A percentile compares a stretch with the other conserved stretches of the same genome.
phyloP scores from a whole-genome alignment of 1,140 invertebrate genomes.

The Octopus sinensis region DNA sequence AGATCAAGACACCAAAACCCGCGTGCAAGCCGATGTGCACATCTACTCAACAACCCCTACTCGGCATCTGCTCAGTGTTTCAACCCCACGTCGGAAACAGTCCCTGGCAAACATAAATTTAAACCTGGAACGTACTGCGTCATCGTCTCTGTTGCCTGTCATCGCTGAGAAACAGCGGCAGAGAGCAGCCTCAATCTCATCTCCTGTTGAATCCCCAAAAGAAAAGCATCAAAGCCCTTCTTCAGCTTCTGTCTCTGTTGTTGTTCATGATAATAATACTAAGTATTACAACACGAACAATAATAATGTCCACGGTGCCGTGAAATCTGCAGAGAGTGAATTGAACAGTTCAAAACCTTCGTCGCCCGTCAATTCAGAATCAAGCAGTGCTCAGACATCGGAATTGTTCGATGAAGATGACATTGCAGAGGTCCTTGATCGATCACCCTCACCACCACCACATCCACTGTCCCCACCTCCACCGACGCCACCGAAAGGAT shows the following conservation, averaged over 20 bases:
- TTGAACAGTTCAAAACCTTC: neutral
- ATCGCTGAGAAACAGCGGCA: too few species aligned
- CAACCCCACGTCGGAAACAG: neutral
- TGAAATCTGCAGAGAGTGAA: neutral
- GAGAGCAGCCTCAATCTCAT: too few species aligned
- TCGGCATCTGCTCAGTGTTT: neutral
- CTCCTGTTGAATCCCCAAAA: too few species aligned
- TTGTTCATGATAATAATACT: too few species aligned
- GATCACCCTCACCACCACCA: neutral
- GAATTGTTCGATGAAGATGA: neutral
- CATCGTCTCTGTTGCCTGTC: too few species aligned
- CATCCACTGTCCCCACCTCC: too few species aligned
- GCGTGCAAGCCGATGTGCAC: neutral
- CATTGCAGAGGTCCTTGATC: neutral
- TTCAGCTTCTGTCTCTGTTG: too few species aligned
- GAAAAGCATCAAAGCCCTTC: too few species aligned
- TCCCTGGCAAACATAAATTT: too few species aligned
- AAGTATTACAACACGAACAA: neutral
- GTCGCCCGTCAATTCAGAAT: neutral
- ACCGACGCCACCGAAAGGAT: too few species aligned
- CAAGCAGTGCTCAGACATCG: neutral
- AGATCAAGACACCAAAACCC: neutral
- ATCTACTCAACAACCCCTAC: neutral
- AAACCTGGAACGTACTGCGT: too few species aligned
- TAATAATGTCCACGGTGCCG: neutral